Base-by-base conservation (phyloP, 2,797 vertebrate species). In the Syngnathus acus region DNA sequence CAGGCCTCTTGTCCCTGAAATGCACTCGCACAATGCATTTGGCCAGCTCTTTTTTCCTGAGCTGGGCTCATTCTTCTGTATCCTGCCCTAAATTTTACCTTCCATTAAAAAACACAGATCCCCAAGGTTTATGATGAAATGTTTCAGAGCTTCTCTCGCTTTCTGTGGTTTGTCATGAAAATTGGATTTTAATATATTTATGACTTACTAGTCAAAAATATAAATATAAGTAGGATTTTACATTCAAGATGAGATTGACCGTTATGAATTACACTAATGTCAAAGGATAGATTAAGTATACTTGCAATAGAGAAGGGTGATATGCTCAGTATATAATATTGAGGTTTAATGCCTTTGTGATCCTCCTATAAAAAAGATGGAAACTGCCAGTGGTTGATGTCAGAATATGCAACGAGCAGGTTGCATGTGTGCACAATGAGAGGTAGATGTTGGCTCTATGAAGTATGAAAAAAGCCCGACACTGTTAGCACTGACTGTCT, bases 401-500 rank as follows among this genome's bases (percentile, higher is more conserved):
- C 8, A 39, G 38, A 68, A 72, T 17, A 19, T 38, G 39, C 43
- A 68, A 60, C 63, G 51, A 64, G 37, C 19, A 77, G 70, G 71
- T 58, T 74, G 73, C 65, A 72, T 80, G 73, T 74, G 37, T 10
- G 69, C 76, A 50, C 45, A 72, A 76, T 65, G 23, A 68, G 79
- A 83, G 78, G 78, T 82, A 77, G 75, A 81, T 80, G 77, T 74
- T 81, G 79, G 74, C 68, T 83, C 81, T 82, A 80, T 79, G 78
- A 82, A 88, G 87, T 87, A 88, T 85, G 32, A 39, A 53, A 89
- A 88, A 88, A 84, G 82, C 86, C 78, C 82, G 76, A 76, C 81
- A 75, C 84, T 82, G 86, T 87, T 90, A 83, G 84, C 72, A 74
- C 81, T 85, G 86, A 85, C 87, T 89, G 82, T 87, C 86, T 90